These are phyloP conservation scores for Dinomys branickii DNA, from an alignment of 2,113 vertebrate species.

Conservation along the genomic window DNA sequence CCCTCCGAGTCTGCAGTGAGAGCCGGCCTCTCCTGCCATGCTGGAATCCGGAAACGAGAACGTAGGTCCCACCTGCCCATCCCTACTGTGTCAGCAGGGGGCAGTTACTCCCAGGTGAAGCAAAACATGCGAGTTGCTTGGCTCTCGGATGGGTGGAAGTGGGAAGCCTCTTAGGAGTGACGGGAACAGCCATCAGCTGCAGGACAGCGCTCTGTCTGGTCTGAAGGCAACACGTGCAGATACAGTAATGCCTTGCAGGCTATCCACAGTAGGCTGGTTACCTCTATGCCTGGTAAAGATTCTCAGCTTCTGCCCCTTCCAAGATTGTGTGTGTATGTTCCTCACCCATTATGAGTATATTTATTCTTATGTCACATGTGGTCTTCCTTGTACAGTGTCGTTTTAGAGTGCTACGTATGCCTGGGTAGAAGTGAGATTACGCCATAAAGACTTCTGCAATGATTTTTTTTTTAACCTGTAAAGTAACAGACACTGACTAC, in stretches of 20 bases:
- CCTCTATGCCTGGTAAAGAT: not conserved
- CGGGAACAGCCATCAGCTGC: rapidly evolving
- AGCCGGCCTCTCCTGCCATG: rapidly evolving
- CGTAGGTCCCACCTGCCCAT: too few species aligned
- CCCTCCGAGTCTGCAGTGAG: not conserved
- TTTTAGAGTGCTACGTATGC: not conserved
- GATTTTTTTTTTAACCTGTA: not conserved
- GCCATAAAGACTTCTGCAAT: not conserved
- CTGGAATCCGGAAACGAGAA: not conserved
- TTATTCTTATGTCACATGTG: not conserved
- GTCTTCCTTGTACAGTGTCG: not conserved
- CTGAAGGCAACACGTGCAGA: not conserved
- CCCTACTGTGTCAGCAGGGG: rapidly evolving
- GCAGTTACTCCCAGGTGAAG: not conserved
- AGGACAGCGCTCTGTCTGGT: not conserved
- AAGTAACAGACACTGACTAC: not conserved
- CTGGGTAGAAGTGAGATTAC: not conserved
- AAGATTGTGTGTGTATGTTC: not conserved
- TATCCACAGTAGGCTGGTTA: rapidly evolving
- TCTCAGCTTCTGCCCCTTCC: not conserved
- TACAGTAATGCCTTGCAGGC: not conserved
- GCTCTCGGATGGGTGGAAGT: rapidly evolving
- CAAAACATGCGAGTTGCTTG: not conserved
- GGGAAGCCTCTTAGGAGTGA: not conserved
- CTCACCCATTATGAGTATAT: not conserved